A percentile compares a stretch with the other conserved stretches of the same genome.
Conservation (phyloP, 2,113 vertebrate species). For the Ptychochromis oligacanthus region DNA sequence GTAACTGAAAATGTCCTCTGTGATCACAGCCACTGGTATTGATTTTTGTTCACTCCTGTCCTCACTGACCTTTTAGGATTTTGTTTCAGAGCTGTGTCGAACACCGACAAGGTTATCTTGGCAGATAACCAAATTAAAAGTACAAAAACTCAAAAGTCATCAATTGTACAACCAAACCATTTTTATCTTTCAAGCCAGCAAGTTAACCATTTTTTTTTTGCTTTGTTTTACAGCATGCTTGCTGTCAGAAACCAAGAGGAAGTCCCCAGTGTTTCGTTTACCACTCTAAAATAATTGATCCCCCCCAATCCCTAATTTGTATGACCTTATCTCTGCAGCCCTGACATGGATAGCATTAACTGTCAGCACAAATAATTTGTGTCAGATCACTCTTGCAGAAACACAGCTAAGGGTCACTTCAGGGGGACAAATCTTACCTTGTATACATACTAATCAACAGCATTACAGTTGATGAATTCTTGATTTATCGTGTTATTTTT, state of each 20-base stretch:
- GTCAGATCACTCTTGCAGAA: slow-evolving; percentile 17
- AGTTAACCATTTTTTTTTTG: neutral
- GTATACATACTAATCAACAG: neutral
- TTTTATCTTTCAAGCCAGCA: neutral
- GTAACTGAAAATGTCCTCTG: slow-evolving; percentile 41
- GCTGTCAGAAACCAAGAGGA: neutral
- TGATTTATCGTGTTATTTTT: neutral
- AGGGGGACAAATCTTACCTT: neutral
- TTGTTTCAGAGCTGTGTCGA: slow-evolving; percentile 35
- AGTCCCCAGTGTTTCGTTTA: neutral
- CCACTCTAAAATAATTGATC: slow-evolving; percentile 30
- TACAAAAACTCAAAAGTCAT: slow-evolving; percentile 13
- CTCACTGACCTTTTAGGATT: slow-evolving; percentile 49
- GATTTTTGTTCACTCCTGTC: slow-evolving; percentile 56
- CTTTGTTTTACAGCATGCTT: neutral
- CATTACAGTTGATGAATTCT: neutral
- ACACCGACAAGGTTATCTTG: slow-evolving; percentile 36
- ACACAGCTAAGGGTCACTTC: neutral
- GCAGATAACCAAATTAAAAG: slow-evolving; percentile 41
- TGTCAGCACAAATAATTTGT: slow-evolving; percentile 31
- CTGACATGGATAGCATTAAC: slow-evolving; percentile 23
- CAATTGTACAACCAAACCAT: neutral
- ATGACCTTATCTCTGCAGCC: slow-evolving; percentile 30
- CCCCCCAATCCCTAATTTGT: neutral
- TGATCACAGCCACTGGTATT: slow-evolving; percentile 31